Conservation (phyloP, 2,888 invertebrate genomes). For the Odontomyia ornata region DNA sequence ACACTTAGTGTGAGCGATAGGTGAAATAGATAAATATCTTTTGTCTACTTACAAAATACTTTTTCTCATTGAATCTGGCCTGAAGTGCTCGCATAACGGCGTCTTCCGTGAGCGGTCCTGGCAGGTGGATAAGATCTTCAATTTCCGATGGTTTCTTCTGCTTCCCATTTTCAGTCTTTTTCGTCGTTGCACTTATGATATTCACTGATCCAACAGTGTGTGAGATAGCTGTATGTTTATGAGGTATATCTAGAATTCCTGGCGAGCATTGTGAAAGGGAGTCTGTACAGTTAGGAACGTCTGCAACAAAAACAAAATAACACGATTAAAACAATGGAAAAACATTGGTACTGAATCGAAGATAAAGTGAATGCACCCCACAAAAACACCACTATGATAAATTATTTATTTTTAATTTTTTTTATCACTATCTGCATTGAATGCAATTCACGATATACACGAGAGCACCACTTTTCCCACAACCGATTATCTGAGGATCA, state of each 20-base stretch:
- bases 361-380: too few relatives aligned
- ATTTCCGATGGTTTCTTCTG: slow-evolving; percentile 66
- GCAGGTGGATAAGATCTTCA: slow-evolving; percentile 91
- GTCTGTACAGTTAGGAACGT: slow-evolving; percentile 46
- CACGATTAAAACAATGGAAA: too few relatives aligned
- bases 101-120: slow-evolving; percentile 93
- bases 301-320: slow-evolving; percentile 6
- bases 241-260: slow-evolving; percentile 46
- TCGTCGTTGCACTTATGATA: slow-evolving; percentile 50
- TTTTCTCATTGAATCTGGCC: slow-evolving; percentile 84
- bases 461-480: too few relatives aligned
- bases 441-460: too few relatives aligned
- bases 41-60: slow-evolving; percentile 80
- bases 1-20: too few relatives aligned
- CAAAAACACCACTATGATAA: too few relatives aligned
- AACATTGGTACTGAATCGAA: too few relatives aligned
- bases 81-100: slow-evolving; percentile 91
- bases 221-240: slow-evolving; percentile 44
- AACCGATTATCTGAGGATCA: too few relatives aligned
- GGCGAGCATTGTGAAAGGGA: slow-evolving; percentile 53
- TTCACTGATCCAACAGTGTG: slow-evolving; percentile 47
- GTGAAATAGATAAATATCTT: too few relatives aligned
- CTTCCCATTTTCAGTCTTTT: slow-evolving; percentile 47
- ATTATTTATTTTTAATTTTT: too few relatives aligned
- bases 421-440: too few relatives aligned